A percentile compares a stretch with the other conserved stretches of the same genome.
Evolutionary conservation across 1,140 invertebrate genomes (phyloP).

Genomic region (Monochamus saltuarius): DNA sequence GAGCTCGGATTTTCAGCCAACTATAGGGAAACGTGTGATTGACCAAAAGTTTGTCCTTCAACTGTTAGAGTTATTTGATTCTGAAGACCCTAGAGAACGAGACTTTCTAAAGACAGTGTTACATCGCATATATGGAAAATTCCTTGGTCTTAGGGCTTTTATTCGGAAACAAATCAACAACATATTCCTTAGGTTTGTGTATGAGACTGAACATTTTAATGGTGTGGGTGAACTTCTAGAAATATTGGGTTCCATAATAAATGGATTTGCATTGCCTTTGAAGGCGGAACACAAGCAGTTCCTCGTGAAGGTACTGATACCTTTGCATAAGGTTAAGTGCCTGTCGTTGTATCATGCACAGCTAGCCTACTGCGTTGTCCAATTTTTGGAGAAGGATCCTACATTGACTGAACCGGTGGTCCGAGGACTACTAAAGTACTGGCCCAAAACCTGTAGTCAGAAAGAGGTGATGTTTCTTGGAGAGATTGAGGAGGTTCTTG

Average conservation of each 20-base stretch:
- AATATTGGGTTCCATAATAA: conserved; percentile 98
- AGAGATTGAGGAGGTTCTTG: conserved; percentile 96
- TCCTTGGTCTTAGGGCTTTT: conserved; percentile 95
- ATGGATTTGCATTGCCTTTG: conserved; percentile 96
- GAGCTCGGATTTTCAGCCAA: conserved; percentile 95
- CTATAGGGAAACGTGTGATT: conserved; percentile 96
- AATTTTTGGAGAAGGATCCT: conserved; percentile 99
- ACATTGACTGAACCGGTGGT: conserved; percentile 95
- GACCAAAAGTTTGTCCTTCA: conserved; percentile 99
- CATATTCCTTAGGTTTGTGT: conserved; percentile 96
- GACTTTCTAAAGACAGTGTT: conserved; percentile 99
- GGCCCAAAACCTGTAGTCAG: conserved; percentile 98
- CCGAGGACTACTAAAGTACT: conserved; percentile 94
- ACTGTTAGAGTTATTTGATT: conserved; percentile 98
- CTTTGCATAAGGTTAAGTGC: conserved; percentile 96
- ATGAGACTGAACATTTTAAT: conserved; percentile 99
- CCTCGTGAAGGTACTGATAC: conserved; percentile 96
- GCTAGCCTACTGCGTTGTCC: conserved; percentile 98
- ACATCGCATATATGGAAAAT: conserved; percentile 99
- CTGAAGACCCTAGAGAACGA: conserved; percentile 97
- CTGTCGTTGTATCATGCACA: conserved; percentile 94
- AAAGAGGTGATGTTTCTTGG: conserved; percentile 99
- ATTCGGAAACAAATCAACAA: conserved; percentile 99
- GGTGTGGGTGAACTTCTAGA: conserved; percentile 97
- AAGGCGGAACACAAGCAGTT: conserved; percentile 98